phyloP scores from a whole-genome alignment of 2,888 invertebrate species.

The Dioctria rufipes region DNA sequence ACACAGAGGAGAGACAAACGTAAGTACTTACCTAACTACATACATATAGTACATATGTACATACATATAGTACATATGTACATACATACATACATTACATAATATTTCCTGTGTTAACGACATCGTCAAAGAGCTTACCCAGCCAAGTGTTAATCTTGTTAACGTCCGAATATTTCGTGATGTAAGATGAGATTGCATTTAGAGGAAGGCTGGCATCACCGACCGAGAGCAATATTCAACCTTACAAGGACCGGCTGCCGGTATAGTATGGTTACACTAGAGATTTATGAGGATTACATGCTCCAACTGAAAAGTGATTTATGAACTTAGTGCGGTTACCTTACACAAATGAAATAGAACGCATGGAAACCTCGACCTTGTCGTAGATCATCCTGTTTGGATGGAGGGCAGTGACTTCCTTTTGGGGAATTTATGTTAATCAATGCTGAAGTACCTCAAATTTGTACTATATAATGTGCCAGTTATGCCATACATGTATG shows the following conservation, averaged over 20 bases:
- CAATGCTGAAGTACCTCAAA: slow-evolving; percentile 40
- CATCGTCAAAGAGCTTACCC: slow-evolving; percentile 47
- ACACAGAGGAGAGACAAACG: neutral
- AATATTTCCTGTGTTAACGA: slow-evolving; percentile 26
- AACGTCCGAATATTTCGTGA: slow-evolving; percentile 42
- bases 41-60: no score
- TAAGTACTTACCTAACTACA: neutral
- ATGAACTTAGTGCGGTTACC: slow-evolving; percentile 49
- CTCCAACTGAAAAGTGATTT: slow-evolving; percentile 51
- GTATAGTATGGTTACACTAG: slow-evolving; percentile 39
- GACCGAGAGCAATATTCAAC: slow-evolving; percentile 29
- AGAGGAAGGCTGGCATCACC: slow-evolving; percentile 10
- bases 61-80: no score
- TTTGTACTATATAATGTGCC: neutral
- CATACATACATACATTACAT: no score
- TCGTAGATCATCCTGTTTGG: slow-evolving; percentile 22
- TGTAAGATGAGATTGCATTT: slow-evolving; percentile 49
- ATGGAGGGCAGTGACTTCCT: slow-evolving; percentile 38
- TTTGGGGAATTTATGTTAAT: slow-evolving; percentile 45
- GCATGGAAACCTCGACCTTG: slow-evolving; percentile 31
- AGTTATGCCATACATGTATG: no score
- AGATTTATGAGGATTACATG: slow-evolving; percentile 53
- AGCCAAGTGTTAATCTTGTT: slow-evolving; percentile 53
- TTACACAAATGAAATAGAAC: slow-evolving; percentile 51
- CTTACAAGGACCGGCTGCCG: slow-evolving; percentile 39